Evolutionary conservation across 1,140 invertebrate genomes (phyloP).

Genomic region (Trichoplusia ni): DNA sequence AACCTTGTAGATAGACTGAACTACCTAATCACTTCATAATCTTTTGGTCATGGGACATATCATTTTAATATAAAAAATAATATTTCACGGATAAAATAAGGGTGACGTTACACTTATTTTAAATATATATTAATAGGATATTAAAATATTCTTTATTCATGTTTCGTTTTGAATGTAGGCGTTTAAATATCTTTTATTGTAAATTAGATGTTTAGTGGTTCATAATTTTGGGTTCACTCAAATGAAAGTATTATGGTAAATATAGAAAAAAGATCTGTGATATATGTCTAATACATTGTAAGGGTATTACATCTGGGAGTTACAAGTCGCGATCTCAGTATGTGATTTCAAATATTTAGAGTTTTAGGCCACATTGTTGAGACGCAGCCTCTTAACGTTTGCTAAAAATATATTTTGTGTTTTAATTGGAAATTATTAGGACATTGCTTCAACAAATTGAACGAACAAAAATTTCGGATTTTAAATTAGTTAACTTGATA

Average conservation of each 20-base stretch:
- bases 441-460: no score
- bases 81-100: constrained; percentile 11
- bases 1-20: constrained; percentile 51
- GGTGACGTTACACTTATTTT: constrained; percentile 22
- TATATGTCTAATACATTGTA: constrained; percentile 65
- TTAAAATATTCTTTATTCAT: constrained; percentile 22
- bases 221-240: constrained; percentile 47
- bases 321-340: constrained; percentile 73
- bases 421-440: background rate
- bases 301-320: constrained; percentile 72
- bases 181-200: constrained; percentile 51
- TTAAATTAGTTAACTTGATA: background rate
- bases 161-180: constrained; percentile 55
- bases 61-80: constrained; percentile 52
- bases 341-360: constrained; percentile 61
- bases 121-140: constrained; percentile 37
- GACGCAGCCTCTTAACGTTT: constrained; percentile 2
- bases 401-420: background rate
- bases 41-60: constrained; percentile 64
- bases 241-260: constrained; percentile 75
- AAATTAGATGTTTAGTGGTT: constrained; percentile 49
- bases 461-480: no score
- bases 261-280: constrained; percentile 76
- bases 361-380: constrained; percentile 33
- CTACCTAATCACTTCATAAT: constrained; percentile 59